Base-by-base conservation (phyloP, 2,113 vertebrate species). In the Upupa epops region DNA sequence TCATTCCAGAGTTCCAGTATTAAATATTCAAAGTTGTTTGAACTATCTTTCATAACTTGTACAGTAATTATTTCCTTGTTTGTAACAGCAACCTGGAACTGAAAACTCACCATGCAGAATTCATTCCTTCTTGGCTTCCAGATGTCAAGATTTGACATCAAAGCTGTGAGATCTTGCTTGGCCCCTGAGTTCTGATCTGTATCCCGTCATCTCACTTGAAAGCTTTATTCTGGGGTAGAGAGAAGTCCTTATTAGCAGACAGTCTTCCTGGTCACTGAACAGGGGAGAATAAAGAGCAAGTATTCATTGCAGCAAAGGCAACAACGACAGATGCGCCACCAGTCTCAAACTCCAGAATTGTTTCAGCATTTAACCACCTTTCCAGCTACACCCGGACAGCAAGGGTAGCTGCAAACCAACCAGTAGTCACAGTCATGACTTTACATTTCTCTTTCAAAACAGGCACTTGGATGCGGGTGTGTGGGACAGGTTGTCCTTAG, bases 381-480 rank as follows among this genome's bases (percentile, higher is more conserved):
- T 88, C 72, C 83, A 84, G 51, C 31, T 56, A 18, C 16, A 55
- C 5, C 64, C 63, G 64, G 34, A 32, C 48, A 65, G 51, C 49
- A 90, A 25, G 25, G 37, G 52, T 58, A 83, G 40, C n/a, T 70
- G 11, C 32, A 82, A 76, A 60, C 25, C 60, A 63, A 52, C 3
- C 29, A 88, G 1, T 45, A 21, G 13, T 16, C 24, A 64, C 3
- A 4, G 12, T 54, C 1, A 28, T 18, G 36, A 22, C n/a, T 85
- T 88, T 18, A 59, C 31, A 17, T 54, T n/a, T 90, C 60, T 84
- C 55, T 82, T 73, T 73, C 29, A 40, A 55, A 48, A 63, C 97
- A 99, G 99, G 97, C 98, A 6, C 98, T 99, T 60, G 99, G 99
- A 84, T 99, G 99, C 51, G 98, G 99, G 37, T 98, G 97, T 42